Evolutionary conservation across 2,113 vertebrate genomes (phyloP), one percentile per base, ranked within the genome.

Genomic region (Oenanthe melanoleuca): DNA sequence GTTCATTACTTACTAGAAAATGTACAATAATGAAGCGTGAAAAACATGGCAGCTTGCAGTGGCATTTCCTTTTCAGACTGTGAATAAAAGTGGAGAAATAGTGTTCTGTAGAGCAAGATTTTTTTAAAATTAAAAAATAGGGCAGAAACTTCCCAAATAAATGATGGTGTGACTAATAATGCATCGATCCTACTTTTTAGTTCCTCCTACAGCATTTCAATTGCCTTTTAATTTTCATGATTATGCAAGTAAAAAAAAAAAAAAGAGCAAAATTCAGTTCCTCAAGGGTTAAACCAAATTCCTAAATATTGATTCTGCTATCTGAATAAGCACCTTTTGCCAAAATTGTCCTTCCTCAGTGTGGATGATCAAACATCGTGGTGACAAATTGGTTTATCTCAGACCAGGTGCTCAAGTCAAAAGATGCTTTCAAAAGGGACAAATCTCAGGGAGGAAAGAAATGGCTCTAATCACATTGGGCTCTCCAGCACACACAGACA

Each of bases 1-100:
- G 92, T 74, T 95, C 88, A 97, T 94, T 97, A 90, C 44, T 0
- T 78, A 28, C 82, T 78, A 86, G 86, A 95, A 97, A 96, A 96
- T 88, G 94, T 96, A 80, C 88, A 88, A 95, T 96, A 93, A 96
- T 56, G 94, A 94, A 95, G 92, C 60, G 8, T 96, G 92, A 93
- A 95, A 92, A 95, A 95, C 71, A 96, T 96, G 95, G 92, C 90
- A 94, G 90, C 67, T 80, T 80, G 53, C 52, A 80, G 60, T 88
- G 88, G 75, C 31, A 1, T 66, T 80, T 80, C 67, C 52, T 93
- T 92, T 88, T 84, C 72, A 93, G 66, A 47, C 49, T 67, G 50
- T 64, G 89, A 81, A 86, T 66, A 86, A 45, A 93, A 92, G 49
- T 56, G 42, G 52, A 53, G 38, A 89, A 89, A 89, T 7, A 61